Base-by-base conservation (phyloP, 2,888 invertebrate genomes). In the Pherbina coryleti region DNA sequence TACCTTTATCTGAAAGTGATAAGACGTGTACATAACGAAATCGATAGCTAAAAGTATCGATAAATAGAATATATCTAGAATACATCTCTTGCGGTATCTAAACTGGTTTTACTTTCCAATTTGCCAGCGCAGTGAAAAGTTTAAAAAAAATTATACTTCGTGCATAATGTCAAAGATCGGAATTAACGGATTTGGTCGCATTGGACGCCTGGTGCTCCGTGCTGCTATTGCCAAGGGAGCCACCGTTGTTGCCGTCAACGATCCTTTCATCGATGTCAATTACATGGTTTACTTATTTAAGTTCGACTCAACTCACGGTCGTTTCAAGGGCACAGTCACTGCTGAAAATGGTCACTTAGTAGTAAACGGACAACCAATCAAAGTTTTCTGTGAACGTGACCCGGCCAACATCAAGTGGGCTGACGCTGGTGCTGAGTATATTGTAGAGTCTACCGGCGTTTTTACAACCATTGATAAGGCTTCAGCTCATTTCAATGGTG, bases 221-320 rank as follows among this genome's bases (percentile, higher is more conserved):
- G 89, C 89, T 77, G 89, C 89, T 77, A 74, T 88, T 79, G 86
- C 95, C 80, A 95, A 95, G 88, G 96, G 95, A 79, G 95, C 95
- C 77, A 89, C 93, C 89, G 96, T 98, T 76, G 97, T 97, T 44
- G 98, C 98, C 80, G 93, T 99, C 90, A 99, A 99, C 90, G 99
- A 99, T 90, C 99, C 99, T 78, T 99, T 99, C 94, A 97, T 99
- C 89, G 95, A 95, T 84, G 92, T 98, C 78, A 96, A 98, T 88
- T 99, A 99, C 92, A 99, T 99, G 99, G 98, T 98, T 73, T 99
- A 99, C 93, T 94, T 99, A 92, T 98, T 99, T 93, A 96, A 98
- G 91, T 98, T 97, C 91, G 99, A 99, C 91, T 98, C 98, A 44
- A 98, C 98, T 79, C 99, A 99, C 89, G 98, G 99, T 75, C 93